Percentiles rank a stretch among this genome's conserved stretches.
Evolutionary conservation across 2,113 vertebrate genomes (phyloP).

Genomic region (Nycticryphes semicollaris): DNA sequence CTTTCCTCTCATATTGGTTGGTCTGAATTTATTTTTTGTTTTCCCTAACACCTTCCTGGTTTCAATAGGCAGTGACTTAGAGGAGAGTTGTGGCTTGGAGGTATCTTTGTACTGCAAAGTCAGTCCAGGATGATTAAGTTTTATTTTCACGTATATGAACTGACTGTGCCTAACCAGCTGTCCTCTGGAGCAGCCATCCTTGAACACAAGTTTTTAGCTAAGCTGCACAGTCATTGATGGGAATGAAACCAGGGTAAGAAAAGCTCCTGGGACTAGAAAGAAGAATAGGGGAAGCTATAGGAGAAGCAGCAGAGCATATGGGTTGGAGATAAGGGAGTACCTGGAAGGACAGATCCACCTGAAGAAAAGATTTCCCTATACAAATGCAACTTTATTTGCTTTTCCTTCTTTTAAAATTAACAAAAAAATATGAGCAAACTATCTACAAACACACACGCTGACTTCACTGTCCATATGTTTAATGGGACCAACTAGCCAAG

Average conservation of each 20-base stretch:
- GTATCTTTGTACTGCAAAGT: not conserved
- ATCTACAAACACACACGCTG: not conserved
- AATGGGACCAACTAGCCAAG: not conserved
- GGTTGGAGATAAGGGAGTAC: not conserved
- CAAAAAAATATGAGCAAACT: not conserved
- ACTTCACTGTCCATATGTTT: not conserved
- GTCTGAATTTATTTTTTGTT: not conserved
- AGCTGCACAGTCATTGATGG: not conserved
- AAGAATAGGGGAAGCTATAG: not conserved
- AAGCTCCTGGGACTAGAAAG: not conserved
- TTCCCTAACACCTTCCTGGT: not conserved
- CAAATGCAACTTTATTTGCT: not conserved
- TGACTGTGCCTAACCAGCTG: accelerated
- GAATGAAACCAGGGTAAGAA: not conserved
- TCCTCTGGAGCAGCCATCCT: not conserved
- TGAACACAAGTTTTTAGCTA: not conserved
- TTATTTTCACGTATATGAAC: not conserved
- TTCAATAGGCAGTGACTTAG: not conserved
- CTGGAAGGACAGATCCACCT: not conserved
- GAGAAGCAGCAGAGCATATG: not conserved
- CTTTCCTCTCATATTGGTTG: not conserved
- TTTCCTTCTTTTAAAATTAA: not conserved
- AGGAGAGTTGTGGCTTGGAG: not conserved
- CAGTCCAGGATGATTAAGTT: not conserved
- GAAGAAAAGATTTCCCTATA: not conserved